phyloP scores from a whole-genome alignment of 2,797 vertebrate species.

The Gobionotothen gibberifrons region DNA sequence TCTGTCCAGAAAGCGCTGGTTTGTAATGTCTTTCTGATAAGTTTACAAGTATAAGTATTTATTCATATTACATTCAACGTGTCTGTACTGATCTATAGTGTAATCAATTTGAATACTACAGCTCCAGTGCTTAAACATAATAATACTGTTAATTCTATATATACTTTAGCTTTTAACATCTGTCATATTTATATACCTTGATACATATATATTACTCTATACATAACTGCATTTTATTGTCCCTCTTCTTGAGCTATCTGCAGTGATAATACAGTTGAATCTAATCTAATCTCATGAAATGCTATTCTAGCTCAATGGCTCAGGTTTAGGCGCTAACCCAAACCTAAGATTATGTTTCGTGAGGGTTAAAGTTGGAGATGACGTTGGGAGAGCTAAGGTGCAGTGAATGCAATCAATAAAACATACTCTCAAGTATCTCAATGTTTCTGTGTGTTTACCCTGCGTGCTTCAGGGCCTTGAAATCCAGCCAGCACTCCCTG shows the following conservation, averaged over 20 bases:
- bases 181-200: no score
- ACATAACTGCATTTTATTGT: no score
- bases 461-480: constrained; percentile 88
- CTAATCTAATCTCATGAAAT: no score
- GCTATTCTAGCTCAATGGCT: background rate
- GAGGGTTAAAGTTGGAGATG: constrained; percentile 22
- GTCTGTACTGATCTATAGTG: no score
- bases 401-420: constrained; percentile 52
- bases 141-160: no score
- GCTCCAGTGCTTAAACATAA: no score
- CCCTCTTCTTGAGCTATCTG: no score
- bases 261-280: no score
- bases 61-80: no score
- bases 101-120: no score
- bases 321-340: background rate
- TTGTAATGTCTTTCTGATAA: background rate
- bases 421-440: constrained; percentile 21
- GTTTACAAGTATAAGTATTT: background rate
- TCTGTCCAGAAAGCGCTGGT: background rate
- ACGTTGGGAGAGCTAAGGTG: constrained; percentile 30
- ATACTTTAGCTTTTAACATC: no score
- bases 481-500: constrained; percentile 94
- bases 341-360: constrained; percentile 1
- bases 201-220: no score
- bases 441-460: constrained; percentile 32